Base-by-base conservation (phyloP, 2,797 vertebrate species). In the Pseudomugil gertrudae region DNA sequence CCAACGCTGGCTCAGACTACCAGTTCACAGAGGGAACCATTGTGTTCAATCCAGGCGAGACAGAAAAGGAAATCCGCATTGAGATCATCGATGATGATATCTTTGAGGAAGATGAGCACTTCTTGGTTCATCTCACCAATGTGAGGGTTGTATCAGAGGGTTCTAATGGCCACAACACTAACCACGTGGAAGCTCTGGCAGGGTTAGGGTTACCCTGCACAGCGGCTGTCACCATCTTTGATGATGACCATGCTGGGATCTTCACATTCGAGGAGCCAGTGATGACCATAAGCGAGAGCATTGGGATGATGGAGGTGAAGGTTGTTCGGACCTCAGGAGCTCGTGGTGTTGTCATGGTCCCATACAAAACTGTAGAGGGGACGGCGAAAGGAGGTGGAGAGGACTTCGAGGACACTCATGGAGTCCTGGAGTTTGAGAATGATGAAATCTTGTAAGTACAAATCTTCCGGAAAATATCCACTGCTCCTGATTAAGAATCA, bases 51-150 rank as follows among this genome's bases (percentile, higher is more conserved):
- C 95, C 97, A 0, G 96, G 96, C 0, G 96, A 99, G 88, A 97
- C 91, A 0, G 95, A 97, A 63, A 97, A 97, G 83, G 95, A 98
- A 70, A 95, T 99, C 80, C 89, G 90, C 4, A 92, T 99, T 0
- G 93, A 96, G 60, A 97, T 99, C 50, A 96, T 98, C 0, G 97
- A 99, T 0, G 97, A 99, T 0, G 97, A 99, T 55, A 97, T 98
- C 68, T 98, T 99, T 74, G 97, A 99, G 87, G 98, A 99, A 68
- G 98, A 98, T 1, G 97, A 99, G 77, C 96, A 98, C 74, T 99
- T 99, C 86, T 89, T 96, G 63, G 96, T 98, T 56, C 96, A 98
- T 70, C 95, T 99, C 55, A 96, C 94, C 88, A 95, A 96, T 0
- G 90, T 96, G 55, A 94, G 85, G 1, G 93, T 95, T 17, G 48